Evolutionary conservation across 2,797 vertebrate genomes (phyloP), one percentile per base, ranked within the genome.

Genomic region (Phaenicophaeus curvirostris): DNA sequence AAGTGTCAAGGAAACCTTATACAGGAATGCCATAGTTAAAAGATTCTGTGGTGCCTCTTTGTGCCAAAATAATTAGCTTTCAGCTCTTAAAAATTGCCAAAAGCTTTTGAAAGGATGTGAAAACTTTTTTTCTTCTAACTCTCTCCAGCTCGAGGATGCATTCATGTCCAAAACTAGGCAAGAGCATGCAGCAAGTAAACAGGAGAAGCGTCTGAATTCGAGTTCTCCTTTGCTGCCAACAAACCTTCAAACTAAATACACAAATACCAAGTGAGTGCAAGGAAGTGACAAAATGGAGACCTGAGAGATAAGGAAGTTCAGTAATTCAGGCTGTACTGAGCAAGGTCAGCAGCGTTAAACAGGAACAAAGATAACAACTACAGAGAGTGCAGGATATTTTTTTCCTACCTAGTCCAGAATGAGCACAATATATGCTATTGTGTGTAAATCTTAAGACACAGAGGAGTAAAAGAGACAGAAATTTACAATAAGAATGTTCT

Each of bases 221-320:
- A 55, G 23, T 72, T 85, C 51, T 87, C 18, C 50, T 89, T 80
- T 53, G 53, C 68, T 83, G 85, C 62, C 63, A 78, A 46, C 41
- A 88, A 91, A 76, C 9, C n/a, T 86, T 86, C 67, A 39, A 54
- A 61, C 15, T 81, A 58, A 44, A 62, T 24, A 75, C 17, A 69
- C 35, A 86, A 68, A 91, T 93, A 55, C 10, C 0, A 1, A 75
- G 25, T 44, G 27, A 89, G 87, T 46, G 73, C 66, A 86, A 91
- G 90, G 82, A 94, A 94, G 89, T 94, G 85, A 94, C 79, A 88
- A 96, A 91, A 82, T 8, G 0, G 3, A 19, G 93, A 73, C 59
- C 51, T 18, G 39, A 75, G 59, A 85, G 63, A 79, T 69, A 76
- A 83, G 94, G 92, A 96, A 96, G 87, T 92, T 86, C 87, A 88